Conservation (phyloP, 1,140 invertebrate species). For the Hyles vespertilio region DNA sequence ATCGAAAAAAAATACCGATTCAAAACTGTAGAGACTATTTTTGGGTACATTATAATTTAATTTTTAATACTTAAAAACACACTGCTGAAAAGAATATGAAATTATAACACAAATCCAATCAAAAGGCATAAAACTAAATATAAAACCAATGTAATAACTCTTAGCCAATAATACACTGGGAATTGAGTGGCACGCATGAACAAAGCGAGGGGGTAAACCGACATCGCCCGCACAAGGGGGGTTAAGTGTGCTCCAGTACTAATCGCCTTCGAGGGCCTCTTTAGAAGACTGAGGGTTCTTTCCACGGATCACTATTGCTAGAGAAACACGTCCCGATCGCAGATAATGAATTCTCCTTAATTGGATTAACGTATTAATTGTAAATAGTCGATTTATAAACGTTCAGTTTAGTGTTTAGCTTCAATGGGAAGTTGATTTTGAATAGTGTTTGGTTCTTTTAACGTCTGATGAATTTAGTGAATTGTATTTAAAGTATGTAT, state of each 20-base stretch:
- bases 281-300: slow-evolving; percentile 56
- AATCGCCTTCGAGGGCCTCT: slow-evolving; percentile 51
- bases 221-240: slow-evolving; percentile 40
- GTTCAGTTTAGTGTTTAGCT: too few species aligned
- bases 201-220: slow-evolving; percentile 39
- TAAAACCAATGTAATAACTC: slow-evolving; percentile 32
- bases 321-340: slow-evolving; percentile 50
- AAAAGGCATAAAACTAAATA: slow-evolving; percentile 9
- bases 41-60: too few species aligned
- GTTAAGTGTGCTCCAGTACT: slow-evolving; percentile 51
- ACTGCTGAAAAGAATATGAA: slow-evolving; percentile 1
- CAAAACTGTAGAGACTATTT: too few species aligned
- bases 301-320: slow-evolving; percentile 52
- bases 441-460: too few species aligned
- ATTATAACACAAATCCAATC: neutral
- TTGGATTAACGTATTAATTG: slow-evolving; percentile 46
- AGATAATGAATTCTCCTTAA: slow-evolving; percentile 61
- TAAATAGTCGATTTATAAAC: slow-evolving; percentile 18
- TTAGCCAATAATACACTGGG: slow-evolving; percentile 43
- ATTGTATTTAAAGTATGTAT: too few species aligned
- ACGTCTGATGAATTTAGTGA: too few species aligned
- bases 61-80: neutral
- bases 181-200: slow-evolving; percentile 34
- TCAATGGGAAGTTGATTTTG: too few species aligned
- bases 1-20: too few species aligned